Evolutionary conservation across 2,113 vertebrate species (phyloP).

Genomic region (Platycercus adscitus): DNA sequence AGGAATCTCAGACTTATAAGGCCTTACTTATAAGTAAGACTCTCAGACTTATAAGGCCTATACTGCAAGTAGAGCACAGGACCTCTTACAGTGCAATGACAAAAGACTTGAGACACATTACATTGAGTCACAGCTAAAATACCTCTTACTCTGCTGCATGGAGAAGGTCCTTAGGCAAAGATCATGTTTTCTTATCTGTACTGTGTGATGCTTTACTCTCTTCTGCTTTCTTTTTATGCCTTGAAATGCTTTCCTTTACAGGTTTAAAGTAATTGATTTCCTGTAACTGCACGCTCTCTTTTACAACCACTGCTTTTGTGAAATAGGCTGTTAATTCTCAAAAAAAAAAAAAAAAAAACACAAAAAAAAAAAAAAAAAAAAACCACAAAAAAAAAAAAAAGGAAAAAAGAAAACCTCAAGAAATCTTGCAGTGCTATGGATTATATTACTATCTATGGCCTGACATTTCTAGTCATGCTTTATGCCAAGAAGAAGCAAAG

Average conservation of each 20-base stretch:
- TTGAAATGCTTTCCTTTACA: background rate
- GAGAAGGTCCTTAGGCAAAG: constrained; percentile 17
- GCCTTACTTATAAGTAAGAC: background rate
- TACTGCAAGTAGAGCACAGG: background rate
- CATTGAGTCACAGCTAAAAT: background rate
- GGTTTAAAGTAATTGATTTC: constrained; percentile 33
- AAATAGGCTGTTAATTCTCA: background rate
- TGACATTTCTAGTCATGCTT: background rate
- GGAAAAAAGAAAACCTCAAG: background rate
- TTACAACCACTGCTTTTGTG: background rate
- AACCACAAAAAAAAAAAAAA: background rate
- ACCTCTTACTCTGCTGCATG: background rate
- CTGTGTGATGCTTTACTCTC: background rate
- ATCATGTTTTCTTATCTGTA: background rate
- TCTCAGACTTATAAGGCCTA: background rate
- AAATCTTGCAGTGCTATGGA: background rate
- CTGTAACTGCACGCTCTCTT: background rate
- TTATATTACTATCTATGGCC: background rate
- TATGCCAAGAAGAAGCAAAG: background rate
- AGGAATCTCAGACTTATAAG: background rate
- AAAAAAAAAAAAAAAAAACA: background rate
- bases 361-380: background rate
- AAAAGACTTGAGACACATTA: background rate
- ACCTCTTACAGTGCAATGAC: background rate
- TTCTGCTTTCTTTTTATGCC: background rate